These are phyloP conservation scores for Dione juno DNA, from an alignment of 2,888 invertebrate species.

Conservation along the genomic window DNA sequence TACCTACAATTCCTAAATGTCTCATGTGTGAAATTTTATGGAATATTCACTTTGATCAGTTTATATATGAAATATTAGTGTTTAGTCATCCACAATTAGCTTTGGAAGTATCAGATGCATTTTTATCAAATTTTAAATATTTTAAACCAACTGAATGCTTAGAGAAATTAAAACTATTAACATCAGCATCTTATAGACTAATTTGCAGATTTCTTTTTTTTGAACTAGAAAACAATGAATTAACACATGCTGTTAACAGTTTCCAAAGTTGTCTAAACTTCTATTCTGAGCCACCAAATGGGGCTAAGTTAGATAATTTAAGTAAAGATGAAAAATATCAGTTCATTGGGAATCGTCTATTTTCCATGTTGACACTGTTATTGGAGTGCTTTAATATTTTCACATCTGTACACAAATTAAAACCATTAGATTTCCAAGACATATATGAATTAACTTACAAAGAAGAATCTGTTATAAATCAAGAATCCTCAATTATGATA, in stretches of 20 bases:
- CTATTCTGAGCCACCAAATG: slow-evolving; percentile 66
- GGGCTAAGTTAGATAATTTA: slow-evolving; percentile 56
- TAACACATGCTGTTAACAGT: slow-evolving; percentile 54
- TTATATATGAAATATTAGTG: slow-evolving; percentile 65
- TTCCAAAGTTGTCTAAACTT: slow-evolving; percentile 65
- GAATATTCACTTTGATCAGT: slow-evolving; percentile 65
- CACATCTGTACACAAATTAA: slow-evolving; percentile 50
- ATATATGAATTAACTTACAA: slow-evolving; percentile 63
- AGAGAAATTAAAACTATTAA: slow-evolving; percentile 57
- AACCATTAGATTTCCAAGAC: slow-evolving; percentile 51
- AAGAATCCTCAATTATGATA: slow-evolving; percentile 49
- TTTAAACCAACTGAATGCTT: slow-evolving; percentile 61
- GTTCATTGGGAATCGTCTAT: slow-evolving; percentile 62
- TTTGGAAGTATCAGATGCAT: slow-evolving; percentile 63
- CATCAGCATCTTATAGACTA: slow-evolving; percentile 61
- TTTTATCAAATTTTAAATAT: slow-evolving; percentile 67
- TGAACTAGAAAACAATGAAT: slow-evolving; percentile 52
- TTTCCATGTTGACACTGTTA: slow-evolving; percentile 54
- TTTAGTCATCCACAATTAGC: slow-evolving; percentile 63
- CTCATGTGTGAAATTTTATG: slow-evolving; percentile 73
- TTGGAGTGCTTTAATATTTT: slow-evolving; percentile 39
- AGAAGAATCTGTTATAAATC: slow-evolving; percentile 51
- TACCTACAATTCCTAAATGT: slow-evolving; percentile 67
- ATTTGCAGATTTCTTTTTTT: slow-evolving; percentile 66
- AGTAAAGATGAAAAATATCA: slow-evolving; percentile 62